A percentile compares a stretch with the other conserved stretches of the same genome.
These are phyloP conservation scores for Campylomormyrus numenius DNA, from an alignment of 2,113 vertebrate genomes.

Conservation along the genomic window DNA sequence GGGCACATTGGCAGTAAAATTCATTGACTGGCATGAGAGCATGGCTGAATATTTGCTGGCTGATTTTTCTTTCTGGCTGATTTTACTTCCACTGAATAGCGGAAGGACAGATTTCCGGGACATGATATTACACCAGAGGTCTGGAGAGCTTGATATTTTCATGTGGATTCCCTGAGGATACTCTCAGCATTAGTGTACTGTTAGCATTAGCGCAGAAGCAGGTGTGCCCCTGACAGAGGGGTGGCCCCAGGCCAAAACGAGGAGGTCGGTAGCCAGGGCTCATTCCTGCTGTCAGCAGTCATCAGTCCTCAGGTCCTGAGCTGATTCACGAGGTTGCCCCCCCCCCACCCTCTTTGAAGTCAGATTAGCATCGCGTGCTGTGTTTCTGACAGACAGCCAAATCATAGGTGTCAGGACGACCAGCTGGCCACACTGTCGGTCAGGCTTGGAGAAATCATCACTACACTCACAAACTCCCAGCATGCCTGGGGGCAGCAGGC, in stretches of 20 bases:
- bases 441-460: neutral
- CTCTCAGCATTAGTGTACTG: neutral
- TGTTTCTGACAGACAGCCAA: neutral
- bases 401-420: neutral
- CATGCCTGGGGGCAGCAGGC: neutral
- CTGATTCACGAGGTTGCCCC: neutral
- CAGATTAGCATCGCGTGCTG: neutral
- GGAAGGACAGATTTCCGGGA: too few species aligned
- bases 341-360: neutral
- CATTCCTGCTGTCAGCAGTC: constrained; percentile 7
- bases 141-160: neutral
- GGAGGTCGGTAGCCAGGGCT: neutral
- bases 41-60: too few species aligned
- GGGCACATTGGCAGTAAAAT: too few species aligned
- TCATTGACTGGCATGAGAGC: too few species aligned
- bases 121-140: neutral
- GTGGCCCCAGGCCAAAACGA: neutral
- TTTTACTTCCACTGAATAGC: too few species aligned
- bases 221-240: neutral
- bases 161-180: neutral
- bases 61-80: too few species aligned
- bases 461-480: neutral
- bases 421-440: neutral
- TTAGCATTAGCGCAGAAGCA: neutral
- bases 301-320: neutral